A percentile compares a stretch with the other conserved stretches of the same genome.
These are phyloP conservation scores for Tachuris rubrigastra DNA, from an alignment of 2,113 vertebrate genomes.

Conservation along the genomic window DNA sequence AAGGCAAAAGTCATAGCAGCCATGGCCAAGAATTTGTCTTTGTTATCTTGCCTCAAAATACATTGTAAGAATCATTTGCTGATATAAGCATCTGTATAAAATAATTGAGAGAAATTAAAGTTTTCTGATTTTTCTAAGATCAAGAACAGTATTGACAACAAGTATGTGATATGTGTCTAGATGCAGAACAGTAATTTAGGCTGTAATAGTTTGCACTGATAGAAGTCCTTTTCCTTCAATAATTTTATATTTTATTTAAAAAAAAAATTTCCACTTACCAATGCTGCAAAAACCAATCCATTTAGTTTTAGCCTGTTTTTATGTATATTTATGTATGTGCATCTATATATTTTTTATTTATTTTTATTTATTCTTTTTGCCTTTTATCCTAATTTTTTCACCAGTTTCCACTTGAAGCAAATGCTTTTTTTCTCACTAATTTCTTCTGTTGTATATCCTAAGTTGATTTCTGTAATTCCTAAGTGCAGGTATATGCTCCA, in stretches of 20 bases:
- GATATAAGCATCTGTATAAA: not conserved
- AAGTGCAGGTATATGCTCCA: not conserved
- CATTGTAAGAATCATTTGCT: not conserved
- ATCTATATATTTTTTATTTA: not conserved
- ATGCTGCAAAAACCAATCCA: not conserved
- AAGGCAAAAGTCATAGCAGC: not conserved
- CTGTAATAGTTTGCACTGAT: not conserved
- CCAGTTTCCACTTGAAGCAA: not conserved
- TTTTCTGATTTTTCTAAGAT: not conserved
- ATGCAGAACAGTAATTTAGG: not conserved
- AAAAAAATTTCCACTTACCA: not conserved
- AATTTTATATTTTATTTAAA: not conserved
- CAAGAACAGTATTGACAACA: not conserved
- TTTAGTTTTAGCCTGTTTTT: not conserved
- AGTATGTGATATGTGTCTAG: not conserved
- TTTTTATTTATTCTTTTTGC: not conserved
- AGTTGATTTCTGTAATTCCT: not conserved
- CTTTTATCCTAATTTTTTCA: not conserved
- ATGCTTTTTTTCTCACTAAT: not conserved
- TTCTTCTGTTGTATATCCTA: rapidly evolving
- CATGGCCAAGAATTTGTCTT: not conserved
- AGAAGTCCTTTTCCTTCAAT: not conserved
- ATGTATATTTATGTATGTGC: not conserved
- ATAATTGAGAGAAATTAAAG: not conserved
- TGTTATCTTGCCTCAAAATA: not conserved